These are phyloP conservation scores for Caenorhabditis wallacei DNA, from an alignment of 2,888 invertebrate genomes.

Conservation along the genomic window DNA sequence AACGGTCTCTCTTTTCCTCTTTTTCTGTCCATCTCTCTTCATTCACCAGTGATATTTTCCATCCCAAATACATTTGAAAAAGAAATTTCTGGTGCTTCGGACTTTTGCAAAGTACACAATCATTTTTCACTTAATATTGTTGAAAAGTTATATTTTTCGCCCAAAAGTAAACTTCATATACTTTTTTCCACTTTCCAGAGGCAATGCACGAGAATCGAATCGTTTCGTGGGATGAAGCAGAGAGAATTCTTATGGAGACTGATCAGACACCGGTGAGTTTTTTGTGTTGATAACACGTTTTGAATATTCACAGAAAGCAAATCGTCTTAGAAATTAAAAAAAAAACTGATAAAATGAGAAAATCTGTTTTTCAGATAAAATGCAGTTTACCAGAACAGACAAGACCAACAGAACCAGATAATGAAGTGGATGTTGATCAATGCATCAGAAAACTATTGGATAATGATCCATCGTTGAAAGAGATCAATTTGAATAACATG, in stretches of 20 bases:
- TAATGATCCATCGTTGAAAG: constrained; percentile 91
- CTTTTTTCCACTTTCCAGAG: constrained; percentile 71
- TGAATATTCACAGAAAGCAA: too few species aligned
- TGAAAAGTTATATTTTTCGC: constrained; percentile 14
- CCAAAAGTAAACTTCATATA: constrained; percentile 26
- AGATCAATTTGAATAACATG: constrained; percentile 99
- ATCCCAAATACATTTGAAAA: constrained; percentile 12
- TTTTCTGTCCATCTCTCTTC: constrained; percentile 5
- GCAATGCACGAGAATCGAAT: constrained; percentile 83
- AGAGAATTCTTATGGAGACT: constrained; percentile 78
- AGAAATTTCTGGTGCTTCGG: constrained; percentile 6
- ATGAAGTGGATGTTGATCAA: constrained; percentile 95
- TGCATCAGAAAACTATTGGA: constrained; percentile 77
- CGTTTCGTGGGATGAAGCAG: constrained; percentile 82
- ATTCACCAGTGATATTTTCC: too few species aligned
- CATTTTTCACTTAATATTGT: background rate
- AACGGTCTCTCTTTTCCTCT: constrained; percentile 38
- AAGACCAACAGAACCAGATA: constrained; percentile 90
- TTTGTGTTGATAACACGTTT: background rate
- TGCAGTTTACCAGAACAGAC: constrained; percentile 81
- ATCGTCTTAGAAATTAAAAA: too few species aligned
- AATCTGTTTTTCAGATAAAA: constrained; percentile 68
- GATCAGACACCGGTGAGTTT: constrained; percentile 67
- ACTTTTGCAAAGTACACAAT: constrained; percentile 45
- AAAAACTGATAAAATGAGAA: too few species aligned